phyloP scores from a whole-genome alignment of 1,140 invertebrate genomes.

The Harpegnathos saltator region DNA sequence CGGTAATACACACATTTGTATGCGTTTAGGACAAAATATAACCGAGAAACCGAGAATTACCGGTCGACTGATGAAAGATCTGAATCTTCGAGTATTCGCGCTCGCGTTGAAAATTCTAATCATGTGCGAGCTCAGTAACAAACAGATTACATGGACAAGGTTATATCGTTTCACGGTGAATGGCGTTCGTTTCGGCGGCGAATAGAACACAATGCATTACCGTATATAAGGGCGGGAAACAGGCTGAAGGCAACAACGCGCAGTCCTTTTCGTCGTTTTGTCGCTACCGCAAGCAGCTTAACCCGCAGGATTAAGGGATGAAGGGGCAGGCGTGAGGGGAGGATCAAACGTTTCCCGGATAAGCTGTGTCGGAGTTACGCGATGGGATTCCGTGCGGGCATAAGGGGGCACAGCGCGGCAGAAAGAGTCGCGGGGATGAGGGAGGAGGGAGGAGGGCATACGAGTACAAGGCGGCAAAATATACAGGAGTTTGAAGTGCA shows the following conservation, averaged over 20 bases:
- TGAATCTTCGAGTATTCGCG: too few species aligned
- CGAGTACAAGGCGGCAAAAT: too few species aligned
- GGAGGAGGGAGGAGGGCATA: too few species aligned
- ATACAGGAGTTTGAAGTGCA: slow-evolving; percentile 33
- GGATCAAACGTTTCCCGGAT: slow-evolving; percentile 73
- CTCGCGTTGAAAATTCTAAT: too few species aligned
- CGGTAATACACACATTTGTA: too few species aligned
- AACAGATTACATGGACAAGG: background rate
- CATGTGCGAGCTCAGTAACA: background rate
- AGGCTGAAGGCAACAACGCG: slow-evolving; percentile 12
- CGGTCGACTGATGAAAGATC: too few species aligned
- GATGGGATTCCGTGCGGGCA: slow-evolving; percentile 5
- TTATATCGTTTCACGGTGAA: background rate
- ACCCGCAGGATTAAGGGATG: slow-evolving; percentile 70
- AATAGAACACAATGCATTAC: slow-evolving; percentile 32
- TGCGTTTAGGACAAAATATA: too few species aligned
- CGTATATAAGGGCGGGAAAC: slow-evolving; percentile 23
- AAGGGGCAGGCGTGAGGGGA: slow-evolving; percentile 60
- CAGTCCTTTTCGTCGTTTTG: slow-evolving; percentile 69
- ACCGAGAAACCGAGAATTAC: too few species aligned
- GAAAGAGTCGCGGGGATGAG: too few species aligned
- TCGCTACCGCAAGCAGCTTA: slow-evolving; percentile 72
- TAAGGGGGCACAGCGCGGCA: too few species aligned
- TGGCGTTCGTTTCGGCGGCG: background rate
- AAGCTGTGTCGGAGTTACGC: slow-evolving; percentile 54